These are phyloP conservation scores for Carassius carassius DNA, from an alignment of 2,113 vertebrate species.

Conservation along the genomic window DNA sequence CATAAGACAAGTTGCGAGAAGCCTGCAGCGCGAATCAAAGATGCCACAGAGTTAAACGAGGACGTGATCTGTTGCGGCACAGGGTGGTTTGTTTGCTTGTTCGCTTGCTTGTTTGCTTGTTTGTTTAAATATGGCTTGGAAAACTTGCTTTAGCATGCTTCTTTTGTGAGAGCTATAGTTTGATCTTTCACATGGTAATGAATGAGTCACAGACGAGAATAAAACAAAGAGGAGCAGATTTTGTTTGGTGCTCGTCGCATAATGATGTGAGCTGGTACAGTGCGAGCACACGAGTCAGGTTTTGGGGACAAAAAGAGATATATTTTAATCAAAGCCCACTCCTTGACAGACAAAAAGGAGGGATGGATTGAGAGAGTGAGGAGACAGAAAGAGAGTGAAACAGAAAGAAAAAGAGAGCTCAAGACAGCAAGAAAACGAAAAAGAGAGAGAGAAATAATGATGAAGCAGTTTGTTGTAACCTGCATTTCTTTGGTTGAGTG, in stretches of 20 bases:
- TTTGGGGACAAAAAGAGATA: conserved; percentile 17
- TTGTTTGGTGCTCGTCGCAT: conserved; percentile 37
- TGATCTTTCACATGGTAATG: conserved; percentile 45
- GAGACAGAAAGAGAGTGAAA: conserved; percentile 25
- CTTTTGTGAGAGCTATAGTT: conserved; percentile 9
- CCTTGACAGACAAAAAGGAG: conserved; percentile 36
- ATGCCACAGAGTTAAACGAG: background rate
- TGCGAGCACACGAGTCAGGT: background rate
- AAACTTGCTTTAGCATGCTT: conserved; percentile 17
- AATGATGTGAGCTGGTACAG: conserved; percentile 31
- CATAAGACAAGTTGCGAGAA: conserved; percentile 11
- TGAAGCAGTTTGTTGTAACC: conserved; percentile 54
- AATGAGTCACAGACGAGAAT: conserved; percentile 43
- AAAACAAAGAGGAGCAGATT: conserved; percentile 42
- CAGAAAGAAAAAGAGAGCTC: background rate
- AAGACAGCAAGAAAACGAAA: background rate
- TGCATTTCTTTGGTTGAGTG: conserved; percentile 42
- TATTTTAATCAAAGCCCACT: conserved; percentile 49
- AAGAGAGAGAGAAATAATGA: conserved; percentile 45
- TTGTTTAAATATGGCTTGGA: conserved; percentile 31
- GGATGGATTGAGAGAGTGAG: background rate
- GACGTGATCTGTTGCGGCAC: conserved; percentile 1
- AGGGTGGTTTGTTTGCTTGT: conserved; percentile 25
- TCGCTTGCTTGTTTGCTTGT: conserved; percentile 25
- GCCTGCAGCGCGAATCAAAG: conserved; percentile 9